phyloP scores from a whole-genome alignment of 2,113 vertebrate species.

The Hippocampus abdominalis region DNA sequence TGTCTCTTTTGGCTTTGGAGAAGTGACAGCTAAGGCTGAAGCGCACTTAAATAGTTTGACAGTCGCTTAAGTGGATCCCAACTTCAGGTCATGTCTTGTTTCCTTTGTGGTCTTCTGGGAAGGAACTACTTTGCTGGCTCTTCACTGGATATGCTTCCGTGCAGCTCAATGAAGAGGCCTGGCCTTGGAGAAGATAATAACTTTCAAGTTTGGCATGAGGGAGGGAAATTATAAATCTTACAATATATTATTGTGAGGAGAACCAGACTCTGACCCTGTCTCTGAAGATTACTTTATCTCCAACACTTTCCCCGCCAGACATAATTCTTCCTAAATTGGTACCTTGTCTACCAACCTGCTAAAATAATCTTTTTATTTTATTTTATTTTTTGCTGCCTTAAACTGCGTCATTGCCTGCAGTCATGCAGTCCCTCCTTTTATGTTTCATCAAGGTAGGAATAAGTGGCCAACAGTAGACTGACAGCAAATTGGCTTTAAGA shows the following conservation, averaged over 20 bases:
- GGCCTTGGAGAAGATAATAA: conserved; percentile 39
- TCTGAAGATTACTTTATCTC: conserved; percentile 25
- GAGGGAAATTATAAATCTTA: conserved; percentile 36
- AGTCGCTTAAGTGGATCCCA: conserved; percentile 10
- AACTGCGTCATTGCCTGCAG: not conserved
- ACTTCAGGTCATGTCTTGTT: conserved; percentile 37
- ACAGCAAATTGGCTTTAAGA: conserved; percentile 26
- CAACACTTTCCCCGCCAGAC: conserved; percentile 12
- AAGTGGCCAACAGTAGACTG: conserved; percentile 29
- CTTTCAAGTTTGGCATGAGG: conserved; percentile 21
- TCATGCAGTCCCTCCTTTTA: conserved; percentile 16
- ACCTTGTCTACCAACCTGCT: conserved; percentile 4
- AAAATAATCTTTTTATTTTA: not conserved
- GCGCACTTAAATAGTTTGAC: conserved; percentile 32
- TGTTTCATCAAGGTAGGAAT: conserved; percentile 36
- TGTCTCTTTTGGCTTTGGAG: conserved; percentile 22
- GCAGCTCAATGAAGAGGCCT: conserved; percentile 35
- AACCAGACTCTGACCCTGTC: conserved; percentile 16
- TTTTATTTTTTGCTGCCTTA: not conserved
- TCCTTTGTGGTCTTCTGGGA: conserved; percentile 35
- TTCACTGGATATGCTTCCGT: conserved; percentile 34
- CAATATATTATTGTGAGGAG: conserved; percentile 17
- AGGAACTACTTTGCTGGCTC: conserved; percentile 31
- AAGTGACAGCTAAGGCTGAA: conserved; percentile 29
- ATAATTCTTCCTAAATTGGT: not conserved